Evolutionary conservation across 2,888 invertebrate species (phyloP).

Genomic region (Drosophila meridionalis): DNA sequence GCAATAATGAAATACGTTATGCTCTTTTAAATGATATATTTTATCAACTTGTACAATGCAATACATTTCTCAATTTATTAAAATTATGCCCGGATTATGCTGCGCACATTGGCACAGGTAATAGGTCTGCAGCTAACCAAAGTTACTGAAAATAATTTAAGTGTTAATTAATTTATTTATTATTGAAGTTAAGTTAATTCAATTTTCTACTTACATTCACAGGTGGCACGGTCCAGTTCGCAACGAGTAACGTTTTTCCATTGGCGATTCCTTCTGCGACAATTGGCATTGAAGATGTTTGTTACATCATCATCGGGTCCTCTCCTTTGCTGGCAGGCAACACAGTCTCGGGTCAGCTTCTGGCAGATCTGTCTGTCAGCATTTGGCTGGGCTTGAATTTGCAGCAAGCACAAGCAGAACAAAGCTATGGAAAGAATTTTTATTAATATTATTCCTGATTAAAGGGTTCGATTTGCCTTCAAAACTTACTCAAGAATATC

Average conservation of each 20-base stretch:
- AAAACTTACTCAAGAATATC: slow-evolving; percentile 54
- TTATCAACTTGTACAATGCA: background rate
- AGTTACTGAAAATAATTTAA: slow-evolving; percentile 45
- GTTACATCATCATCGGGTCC: slow-evolving; percentile 51
- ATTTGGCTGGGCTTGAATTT: slow-evolving; percentile 26
- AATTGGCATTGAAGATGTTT: slow-evolving; percentile 39
- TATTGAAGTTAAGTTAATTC: fast-evolving
- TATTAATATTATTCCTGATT: background rate
- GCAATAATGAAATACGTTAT: background rate
- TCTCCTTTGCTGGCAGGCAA: slow-evolving; percentile 2
- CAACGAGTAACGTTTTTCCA: slow-evolving; percentile 63
- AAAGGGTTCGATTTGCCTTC: background rate
- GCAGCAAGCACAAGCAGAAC: slow-evolving; percentile 37
- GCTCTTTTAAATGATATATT: background rate
- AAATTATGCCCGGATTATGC: background rate
- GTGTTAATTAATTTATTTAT: no score
- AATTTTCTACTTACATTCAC: slow-evolving; percentile 50
- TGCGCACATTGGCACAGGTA: slow-evolving; percentile 23
- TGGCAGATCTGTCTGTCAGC: slow-evolving; percentile 30
- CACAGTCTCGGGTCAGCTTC: slow-evolving; percentile 24
- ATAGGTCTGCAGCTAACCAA: slow-evolving; percentile 38
- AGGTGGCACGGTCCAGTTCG: slow-evolving; percentile 46
- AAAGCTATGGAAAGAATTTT: slow-evolving; percentile 24
- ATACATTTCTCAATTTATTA: background rate
- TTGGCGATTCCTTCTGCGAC: slow-evolving; percentile 7